Percentiles rank a stretch among this genome's conserved stretches.
phyloP scores from a whole-genome alignment of 2,888 invertebrate genomes.

The Andrena minutula region DNA sequence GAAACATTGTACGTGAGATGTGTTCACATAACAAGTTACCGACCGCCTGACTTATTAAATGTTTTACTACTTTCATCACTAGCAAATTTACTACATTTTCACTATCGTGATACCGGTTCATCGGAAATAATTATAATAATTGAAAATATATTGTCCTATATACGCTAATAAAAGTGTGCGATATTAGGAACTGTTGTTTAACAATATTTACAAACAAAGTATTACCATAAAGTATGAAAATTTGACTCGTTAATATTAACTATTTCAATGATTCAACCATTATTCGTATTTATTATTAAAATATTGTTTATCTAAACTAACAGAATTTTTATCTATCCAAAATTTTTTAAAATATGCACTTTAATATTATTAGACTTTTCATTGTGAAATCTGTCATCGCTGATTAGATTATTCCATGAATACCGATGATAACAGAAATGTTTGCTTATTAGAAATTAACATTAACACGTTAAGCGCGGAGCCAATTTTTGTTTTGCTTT shows the following conservation, averaged over 20 bases:
- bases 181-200: too few relatives aligned
- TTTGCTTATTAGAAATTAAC: conserved; percentile 52
- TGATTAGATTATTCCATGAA: conserved; percentile 1
- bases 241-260: too few relatives aligned
- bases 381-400: not conserved
- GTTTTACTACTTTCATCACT: conserved; percentile 3
- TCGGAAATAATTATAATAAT: not conserved
- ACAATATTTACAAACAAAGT: too few relatives aligned
- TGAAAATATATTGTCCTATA: not conserved
- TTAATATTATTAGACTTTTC: not conserved
- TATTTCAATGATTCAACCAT: too few relatives aligned
- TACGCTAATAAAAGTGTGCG: not conserved
- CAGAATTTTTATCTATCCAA: too few relatives aligned
- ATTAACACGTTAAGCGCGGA: too few relatives aligned
- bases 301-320: not conserved
- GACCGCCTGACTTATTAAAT: conserved; percentile 12
- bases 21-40: conserved; percentile 10
- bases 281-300: not conserved
- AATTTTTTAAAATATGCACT: not conserved
- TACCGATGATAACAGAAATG: conserved; percentile 28
- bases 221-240: too few relatives aligned
- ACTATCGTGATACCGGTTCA: not conserved
- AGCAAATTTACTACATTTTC: not conserved
- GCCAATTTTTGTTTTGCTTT: too few relatives aligned
- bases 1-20: not conserved